Percentiles rank a stretch among this genome's conserved stretches.
Conservation (phyloP, 2,113 vertebrate species). For the Rhegmatorhina hoffmannsi region DNA sequence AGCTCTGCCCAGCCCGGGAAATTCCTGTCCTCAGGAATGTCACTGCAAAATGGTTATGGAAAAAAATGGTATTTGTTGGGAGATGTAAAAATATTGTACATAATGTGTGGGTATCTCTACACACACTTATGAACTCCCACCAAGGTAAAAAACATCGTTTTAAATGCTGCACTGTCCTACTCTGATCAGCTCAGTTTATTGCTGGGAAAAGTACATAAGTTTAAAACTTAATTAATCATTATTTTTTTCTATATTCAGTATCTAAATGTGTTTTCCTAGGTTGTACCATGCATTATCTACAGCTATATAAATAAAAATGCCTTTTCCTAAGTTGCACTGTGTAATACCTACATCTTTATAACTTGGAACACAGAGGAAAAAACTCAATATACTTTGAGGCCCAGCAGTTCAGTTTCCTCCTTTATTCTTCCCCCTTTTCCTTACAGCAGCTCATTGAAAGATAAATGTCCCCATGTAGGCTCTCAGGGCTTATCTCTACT, state of each 20-base stretch:
- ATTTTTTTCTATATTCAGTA: not conserved
- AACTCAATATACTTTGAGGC: not conserved
- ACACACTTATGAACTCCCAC: not conserved
- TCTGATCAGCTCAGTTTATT: not conserved
- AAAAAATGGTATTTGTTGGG: too few relatives aligned
- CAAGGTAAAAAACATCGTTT: not conserved
- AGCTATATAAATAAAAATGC: not conserved
- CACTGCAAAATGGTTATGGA: not conserved
- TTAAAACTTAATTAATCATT: not conserved
- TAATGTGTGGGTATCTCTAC: rapidly evolving
- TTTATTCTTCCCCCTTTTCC: not conserved
- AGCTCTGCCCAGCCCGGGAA: not conserved
- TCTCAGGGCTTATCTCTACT: not conserved
- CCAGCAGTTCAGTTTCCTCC: not conserved
- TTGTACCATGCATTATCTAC: not conserved
- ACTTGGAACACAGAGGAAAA: rapidly evolving
- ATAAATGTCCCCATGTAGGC: not conserved
- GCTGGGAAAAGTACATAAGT: not conserved
- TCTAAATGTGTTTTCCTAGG: not conserved
- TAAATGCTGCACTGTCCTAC: not conserved
- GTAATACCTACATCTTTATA: not conserved
- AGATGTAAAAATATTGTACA: too few relatives aligned
- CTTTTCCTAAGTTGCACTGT: not conserved
- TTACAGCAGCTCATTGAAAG: not conserved
- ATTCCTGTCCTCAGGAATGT: not conserved